Percentiles rank a stretch among this genome's conserved stretches.
phyloP scores from a whole-genome alignment of 2,113 vertebrate genomes.

The Anhinga anhinga region DNA sequence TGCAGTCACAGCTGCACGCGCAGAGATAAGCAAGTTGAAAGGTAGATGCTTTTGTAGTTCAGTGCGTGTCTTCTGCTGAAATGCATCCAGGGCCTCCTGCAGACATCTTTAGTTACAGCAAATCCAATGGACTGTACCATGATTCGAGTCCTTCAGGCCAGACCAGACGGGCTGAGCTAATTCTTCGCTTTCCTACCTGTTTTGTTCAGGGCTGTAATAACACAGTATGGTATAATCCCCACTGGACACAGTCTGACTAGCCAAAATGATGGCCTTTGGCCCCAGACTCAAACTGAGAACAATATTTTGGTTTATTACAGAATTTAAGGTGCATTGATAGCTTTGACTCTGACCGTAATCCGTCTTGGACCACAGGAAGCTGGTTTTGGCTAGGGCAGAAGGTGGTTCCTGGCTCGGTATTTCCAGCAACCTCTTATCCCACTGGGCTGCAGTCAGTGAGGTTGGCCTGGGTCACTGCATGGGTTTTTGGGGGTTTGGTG shows the following conservation, averaged over 20 bases:
- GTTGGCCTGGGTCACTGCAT: neutral
- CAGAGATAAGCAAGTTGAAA: neutral
- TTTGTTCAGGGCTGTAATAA: neutral
- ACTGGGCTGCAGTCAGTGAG: neutral
- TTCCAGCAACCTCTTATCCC: neutral
- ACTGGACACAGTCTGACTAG: no score
- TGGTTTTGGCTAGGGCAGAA: neutral
- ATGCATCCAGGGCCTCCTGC: neutral
- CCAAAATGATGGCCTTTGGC: neutral
- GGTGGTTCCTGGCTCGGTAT: neutral
- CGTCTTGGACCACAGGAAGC: neutral
- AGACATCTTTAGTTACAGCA: neutral
- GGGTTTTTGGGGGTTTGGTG: neutral
- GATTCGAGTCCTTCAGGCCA: neutral
- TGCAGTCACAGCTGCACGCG: neutral
- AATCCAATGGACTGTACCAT: neutral
- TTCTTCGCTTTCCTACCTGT: neutral
- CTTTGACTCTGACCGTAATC: neutral
- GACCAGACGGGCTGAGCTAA: neutral
- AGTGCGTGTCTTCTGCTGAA: neutral
- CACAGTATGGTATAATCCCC: neutral
- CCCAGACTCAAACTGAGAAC: neutral
- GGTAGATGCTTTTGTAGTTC: neutral
- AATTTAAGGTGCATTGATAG: rapidly evolving
- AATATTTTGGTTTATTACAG: neutral